Evolutionary conservation across 2,888 invertebrate species (phyloP).

Genomic region (Diaperis boleti): DNA sequence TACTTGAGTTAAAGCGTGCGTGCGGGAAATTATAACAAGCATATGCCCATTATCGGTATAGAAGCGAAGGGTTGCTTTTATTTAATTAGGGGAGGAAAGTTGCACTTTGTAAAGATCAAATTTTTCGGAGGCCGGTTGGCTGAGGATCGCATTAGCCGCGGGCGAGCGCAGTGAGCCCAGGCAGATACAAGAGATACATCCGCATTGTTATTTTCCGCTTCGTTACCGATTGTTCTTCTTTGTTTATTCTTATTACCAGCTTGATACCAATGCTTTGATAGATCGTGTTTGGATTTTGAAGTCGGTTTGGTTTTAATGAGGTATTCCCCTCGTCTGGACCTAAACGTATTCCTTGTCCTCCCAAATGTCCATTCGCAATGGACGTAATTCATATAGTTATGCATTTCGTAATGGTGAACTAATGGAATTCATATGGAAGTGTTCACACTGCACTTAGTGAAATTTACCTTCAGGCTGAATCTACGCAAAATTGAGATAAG

Average conservation of each 20-base stretch:
- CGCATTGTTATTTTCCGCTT: neutral
- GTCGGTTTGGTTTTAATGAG: too few relatives aligned
- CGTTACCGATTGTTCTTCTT: neutral
- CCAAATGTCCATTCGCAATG: too few relatives aligned
- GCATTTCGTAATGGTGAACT: too few relatives aligned
- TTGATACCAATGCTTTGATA: too few relatives aligned
- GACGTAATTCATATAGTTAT: too few relatives aligned
- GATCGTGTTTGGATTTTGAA: too few relatives aligned
- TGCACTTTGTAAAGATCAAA: constrained; percentile 29
- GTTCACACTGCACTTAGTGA: too few relatives aligned
- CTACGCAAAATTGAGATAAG: too few relatives aligned
- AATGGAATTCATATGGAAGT: too few relatives aligned
- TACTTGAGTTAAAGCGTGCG: constrained; percentile 45
- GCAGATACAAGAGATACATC: neutral
- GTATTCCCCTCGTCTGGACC: too few relatives aligned
- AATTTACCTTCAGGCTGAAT: too few relatives aligned
- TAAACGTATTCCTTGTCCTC: too few relatives aligned
- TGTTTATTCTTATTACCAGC: neutral
- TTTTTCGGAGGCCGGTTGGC: constrained; percentile 29
- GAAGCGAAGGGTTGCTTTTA: constrained; percentile 38
- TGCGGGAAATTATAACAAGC: constrained; percentile 44
- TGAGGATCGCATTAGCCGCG: constrained; percentile 9
- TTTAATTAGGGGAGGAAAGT: constrained; percentile 38
- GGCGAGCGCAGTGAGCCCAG: neutral
- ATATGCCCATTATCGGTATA: constrained; percentile 42